phyloP scores from a whole-genome alignment of 92 coral and sea anemone species.

The Muricea muricata region DNA sequence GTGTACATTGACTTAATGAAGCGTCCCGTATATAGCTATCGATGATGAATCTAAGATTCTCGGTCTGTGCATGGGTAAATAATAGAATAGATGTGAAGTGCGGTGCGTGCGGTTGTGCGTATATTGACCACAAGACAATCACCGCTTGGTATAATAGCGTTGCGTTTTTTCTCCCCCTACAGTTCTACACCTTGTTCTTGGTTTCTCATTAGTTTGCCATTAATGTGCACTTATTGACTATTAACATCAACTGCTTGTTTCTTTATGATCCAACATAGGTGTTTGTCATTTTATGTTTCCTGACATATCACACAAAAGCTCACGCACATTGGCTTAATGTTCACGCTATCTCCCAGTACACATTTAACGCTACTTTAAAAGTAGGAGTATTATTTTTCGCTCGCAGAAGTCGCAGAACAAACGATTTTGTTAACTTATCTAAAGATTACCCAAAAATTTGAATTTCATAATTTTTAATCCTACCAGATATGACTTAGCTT shows the following conservation, averaged over 20 bases:
- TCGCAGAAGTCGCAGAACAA: too few relatives aligned
- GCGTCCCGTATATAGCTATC: constrained; percentile 1
- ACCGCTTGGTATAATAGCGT: not conserved
- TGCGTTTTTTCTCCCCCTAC: not conserved
- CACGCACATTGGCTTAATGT: not conserved
- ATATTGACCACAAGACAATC: not conserved
- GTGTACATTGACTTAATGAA: constrained; percentile 4
- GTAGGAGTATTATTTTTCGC: too few relatives aligned
- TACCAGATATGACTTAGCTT: too few relatives aligned
- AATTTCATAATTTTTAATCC: too few relatives aligned
- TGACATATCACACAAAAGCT: not conserved
- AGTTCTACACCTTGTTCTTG: not conserved
- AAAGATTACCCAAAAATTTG: too few relatives aligned
- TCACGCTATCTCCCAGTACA: not conserved
- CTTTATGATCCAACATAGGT: not conserved
- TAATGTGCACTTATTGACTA: not conserved
- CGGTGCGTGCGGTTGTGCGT: not conserved
- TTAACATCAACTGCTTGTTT: not conserved
- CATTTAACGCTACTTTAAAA: too few relatives aligned
- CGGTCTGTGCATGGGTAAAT: not conserved
- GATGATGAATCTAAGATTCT: not conserved
- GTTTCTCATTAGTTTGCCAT: not conserved
- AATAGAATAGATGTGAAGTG: not conserved
- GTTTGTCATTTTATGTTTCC: constrained; percentile 1
- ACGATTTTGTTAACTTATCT: too few relatives aligned